Conservation (phyloP, 2,888 invertebrate genomes). For the Mythimna impura region DNA sequence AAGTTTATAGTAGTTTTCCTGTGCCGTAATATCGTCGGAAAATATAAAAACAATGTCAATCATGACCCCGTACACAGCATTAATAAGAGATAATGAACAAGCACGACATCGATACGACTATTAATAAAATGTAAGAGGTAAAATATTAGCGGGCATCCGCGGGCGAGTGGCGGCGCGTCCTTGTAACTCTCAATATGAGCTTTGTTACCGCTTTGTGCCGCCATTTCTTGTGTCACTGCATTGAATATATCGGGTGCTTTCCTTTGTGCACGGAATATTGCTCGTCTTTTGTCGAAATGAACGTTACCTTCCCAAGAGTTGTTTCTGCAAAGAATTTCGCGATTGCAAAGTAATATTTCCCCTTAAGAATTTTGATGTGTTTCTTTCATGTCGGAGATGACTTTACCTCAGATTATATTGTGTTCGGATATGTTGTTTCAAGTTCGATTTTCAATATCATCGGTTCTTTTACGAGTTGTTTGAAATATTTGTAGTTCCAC, state of each 20-base stretch:
- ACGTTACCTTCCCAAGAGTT: constrained; percentile 89
- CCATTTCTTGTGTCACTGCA: constrained; percentile 90
- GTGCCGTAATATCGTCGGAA: not conserved
- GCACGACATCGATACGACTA: constrained; percentile 39
- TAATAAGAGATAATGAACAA: constrained; percentile 50
- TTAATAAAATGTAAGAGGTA: constrained; percentile 57
- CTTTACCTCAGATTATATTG: constrained; percentile 88
- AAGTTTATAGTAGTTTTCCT: not conserved
- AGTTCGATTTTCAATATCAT: constrained; percentile 79
- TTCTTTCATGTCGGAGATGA: constrained; percentile 89
- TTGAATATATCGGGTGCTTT: constrained; percentile 90
- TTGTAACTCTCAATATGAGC: constrained; percentile 88
- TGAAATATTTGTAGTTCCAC: constrained; percentile 52
- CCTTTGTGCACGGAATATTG: constrained; percentile 90
- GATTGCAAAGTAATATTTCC: constrained; percentile 90
- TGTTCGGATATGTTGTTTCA: constrained; percentile 80
- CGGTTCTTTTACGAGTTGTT: constrained; percentile 69
- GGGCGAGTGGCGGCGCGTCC: constrained; percentile 55
- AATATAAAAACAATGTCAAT: constrained; percentile 6
- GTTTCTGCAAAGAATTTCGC: constrained; percentile 89
- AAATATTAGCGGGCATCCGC: constrained; percentile 55
- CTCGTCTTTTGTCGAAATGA: constrained; percentile 90
- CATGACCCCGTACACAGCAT: constrained; percentile 3
- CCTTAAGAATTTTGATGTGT: constrained; percentile 89
- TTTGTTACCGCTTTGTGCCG: constrained; percentile 89